Conservation (phyloP, 2,797 vertebrate genomes). For the Sebastes iracundus region DNA sequence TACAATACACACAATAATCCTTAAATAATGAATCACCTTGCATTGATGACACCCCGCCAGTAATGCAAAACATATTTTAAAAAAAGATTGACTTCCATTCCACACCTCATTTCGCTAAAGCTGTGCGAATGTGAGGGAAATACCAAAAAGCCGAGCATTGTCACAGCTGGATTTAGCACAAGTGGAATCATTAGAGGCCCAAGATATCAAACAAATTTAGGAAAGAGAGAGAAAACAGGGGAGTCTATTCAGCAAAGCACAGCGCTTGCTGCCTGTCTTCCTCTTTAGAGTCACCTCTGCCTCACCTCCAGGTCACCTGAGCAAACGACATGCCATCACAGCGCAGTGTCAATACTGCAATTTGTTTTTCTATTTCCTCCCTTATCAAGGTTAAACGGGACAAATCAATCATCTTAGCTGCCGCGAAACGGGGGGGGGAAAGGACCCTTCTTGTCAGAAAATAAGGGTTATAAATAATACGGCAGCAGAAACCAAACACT, state of each 20-base stretch:
- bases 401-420: slow-evolving; percentile 84
- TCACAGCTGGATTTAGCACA: slow-evolving; percentile 15
- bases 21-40: slow-evolving; percentile 61
- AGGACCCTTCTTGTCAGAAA: slow-evolving; percentile 73
- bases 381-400: slow-evolving; percentile 87
- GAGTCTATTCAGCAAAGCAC: slow-evolving; percentile 36
- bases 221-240: slow-evolving; percentile 22
- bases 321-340: slow-evolving; percentile 76
- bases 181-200: slow-evolving; percentile 6
- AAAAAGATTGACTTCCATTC: slow-evolving; percentile 52
- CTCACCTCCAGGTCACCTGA: slow-evolving; percentile 81
- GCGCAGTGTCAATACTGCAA: slow-evolving; percentile 83
- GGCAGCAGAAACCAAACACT: slow-evolving; percentile 77
- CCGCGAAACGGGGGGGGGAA: slow-evolving; percentile 34
- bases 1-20: slow-evolving; percentile 57
- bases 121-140: slow-evolving; percentile 40
- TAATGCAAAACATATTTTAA: slow-evolving; percentile 45
- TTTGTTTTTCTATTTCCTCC: slow-evolving; percentile 84
- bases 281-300: slow-evolving; percentile 69
- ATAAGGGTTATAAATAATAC: slow-evolving; percentile 80
- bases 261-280: slow-evolving; percentile 25
- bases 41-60: slow-evolving; percentile 36
- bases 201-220: slow-evolving; percentile 22
- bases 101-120: slow-evolving; percentile 45
- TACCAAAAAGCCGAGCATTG: slow-evolving; percentile 18